Evolutionary conservation across 2,888 invertebrate genomes (phyloP), one percentile per base, ranked within the genome.

Genomic region (Spilarctia lutea): DNA sequence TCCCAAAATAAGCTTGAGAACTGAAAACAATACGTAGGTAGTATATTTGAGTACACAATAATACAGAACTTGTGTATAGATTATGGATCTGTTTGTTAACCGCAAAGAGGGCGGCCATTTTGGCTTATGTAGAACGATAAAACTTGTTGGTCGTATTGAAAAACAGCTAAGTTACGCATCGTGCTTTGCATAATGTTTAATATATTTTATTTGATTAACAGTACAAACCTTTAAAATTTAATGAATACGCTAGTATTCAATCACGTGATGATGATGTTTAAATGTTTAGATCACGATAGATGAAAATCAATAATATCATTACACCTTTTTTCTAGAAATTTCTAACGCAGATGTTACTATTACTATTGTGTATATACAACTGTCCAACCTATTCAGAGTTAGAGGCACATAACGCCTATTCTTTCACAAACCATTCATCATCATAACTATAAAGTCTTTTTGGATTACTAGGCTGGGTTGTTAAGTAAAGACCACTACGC

Each of bases 1-100:
- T 68, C 42, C 78, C 75, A 65, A 78, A 72, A 74, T 73, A 65
- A 77, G 68, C 70, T 68, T 71, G 71, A 78, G 79, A 83, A 82
- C 85, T 85, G 77, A 74, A 82, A 69, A 84, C 82, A 85, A 84
- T 82, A 76, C 76, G 69, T 70, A 1, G 75, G 72, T 70, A 2
- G 75, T 68, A 74, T 83, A 81, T 81, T 84, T 73, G 66, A 67
- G 74, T 75, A 76, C 74, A 81, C 77, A 82, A 84, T 80, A 83
- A 83, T 80, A 82, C 52, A 60, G 76, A 82, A 84, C 45, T 84
- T 75, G 68, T 75, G 67, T 74, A 73, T 71, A 63, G 68, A 77
- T 84, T 76, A 81, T 52, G 74, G 73, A 77, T 79, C 74, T 83
- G 78, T 83, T 82, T 78, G 76, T 75, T 73, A 70, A 60, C 76